Evolutionary conservation across 1,140 invertebrate genomes (phyloP).

Genomic region (Trypoxylus dichotomus): DNA sequence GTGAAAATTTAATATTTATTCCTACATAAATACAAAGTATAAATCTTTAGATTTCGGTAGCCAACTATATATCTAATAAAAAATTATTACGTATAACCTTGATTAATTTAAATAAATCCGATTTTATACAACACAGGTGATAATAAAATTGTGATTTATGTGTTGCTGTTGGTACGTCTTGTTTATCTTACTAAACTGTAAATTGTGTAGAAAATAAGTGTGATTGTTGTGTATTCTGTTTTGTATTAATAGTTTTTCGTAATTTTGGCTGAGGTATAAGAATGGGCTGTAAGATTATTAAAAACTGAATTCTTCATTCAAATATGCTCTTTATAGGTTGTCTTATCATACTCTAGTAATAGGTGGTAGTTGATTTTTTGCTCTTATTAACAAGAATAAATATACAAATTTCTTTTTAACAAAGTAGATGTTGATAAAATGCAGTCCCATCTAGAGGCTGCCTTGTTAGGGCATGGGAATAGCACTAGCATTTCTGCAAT

Average conservation of each 20-base stretch:
- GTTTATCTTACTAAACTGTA: not conserved
- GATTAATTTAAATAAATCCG: not conserved
- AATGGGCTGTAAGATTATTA: not conserved
- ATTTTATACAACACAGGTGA: not conserved
- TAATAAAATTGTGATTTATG: slow-evolving; percentile 23
- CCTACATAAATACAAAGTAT: not conserved
- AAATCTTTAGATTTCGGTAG: not conserved
- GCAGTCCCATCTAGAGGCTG: slow-evolving; percentile 53
- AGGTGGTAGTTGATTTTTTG: slow-evolving; percentile 10
- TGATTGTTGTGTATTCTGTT: not conserved
- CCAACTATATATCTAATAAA: not conserved
- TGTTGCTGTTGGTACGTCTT: slow-evolving; percentile 18
- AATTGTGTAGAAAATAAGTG: slow-evolving; percentile 1
- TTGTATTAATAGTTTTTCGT: not conserved
- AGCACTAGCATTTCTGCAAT: slow-evolving; percentile 34
- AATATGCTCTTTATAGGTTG: slow-evolving; percentile 20
- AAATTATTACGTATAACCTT: not conserved
- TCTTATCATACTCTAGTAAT: slow-evolving; percentile 9
- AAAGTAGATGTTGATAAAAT: slow-evolving; percentile 40
- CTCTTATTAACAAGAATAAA: slow-evolving; percentile 17
- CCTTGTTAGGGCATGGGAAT: slow-evolving; percentile 51
- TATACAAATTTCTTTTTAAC: slow-evolving; percentile 27
- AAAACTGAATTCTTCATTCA: not conserved
- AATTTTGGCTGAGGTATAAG: slow-evolving; percentile 17
- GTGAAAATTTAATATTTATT: not conserved